phyloP scores from a whole-genome alignment of 2,797 vertebrate genomes.

The Selene dorsalis region DNA sequence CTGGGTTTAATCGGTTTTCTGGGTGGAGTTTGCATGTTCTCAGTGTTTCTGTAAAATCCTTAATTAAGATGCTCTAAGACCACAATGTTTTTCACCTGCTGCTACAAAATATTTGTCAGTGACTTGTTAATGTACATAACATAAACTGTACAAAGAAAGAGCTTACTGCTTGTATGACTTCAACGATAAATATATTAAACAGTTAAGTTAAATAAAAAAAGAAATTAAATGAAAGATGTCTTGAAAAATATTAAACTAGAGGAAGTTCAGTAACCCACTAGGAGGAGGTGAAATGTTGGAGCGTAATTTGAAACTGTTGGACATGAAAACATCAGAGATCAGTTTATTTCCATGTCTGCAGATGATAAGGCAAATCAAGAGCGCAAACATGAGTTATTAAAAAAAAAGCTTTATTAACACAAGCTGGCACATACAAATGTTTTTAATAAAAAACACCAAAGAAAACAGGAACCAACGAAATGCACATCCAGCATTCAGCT shows the following conservation, averaged over 20 bases:
- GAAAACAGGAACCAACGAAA: neutral
- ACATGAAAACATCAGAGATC: neutral
- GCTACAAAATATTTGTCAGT: neutral
- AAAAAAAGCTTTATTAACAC: conserved; percentile 41
- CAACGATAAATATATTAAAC: too few species aligned
- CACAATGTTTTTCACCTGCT: neutral
- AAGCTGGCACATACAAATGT: neutral
- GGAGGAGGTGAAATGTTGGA: neutral
- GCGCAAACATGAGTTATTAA: neutral
- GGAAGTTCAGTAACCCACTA: neutral
- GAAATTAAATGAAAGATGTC: neutral
- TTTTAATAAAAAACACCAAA: neutral
- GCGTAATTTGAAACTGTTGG: neutral
- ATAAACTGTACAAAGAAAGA: too few species aligned
- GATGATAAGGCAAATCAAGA: neutral
- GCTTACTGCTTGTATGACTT: too few species aligned
- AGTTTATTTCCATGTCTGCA: neutral
- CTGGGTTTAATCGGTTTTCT: too few species aligned
- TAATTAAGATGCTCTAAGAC: neutral
- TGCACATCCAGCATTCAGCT: neutral
- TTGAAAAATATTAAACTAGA: neutral
- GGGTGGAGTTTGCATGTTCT: too few species aligned
- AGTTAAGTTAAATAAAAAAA: neutral
- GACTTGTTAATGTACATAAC: neutral
- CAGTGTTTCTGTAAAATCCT: too few species aligned